Conservation (phyloP, 37 sponge, comb jelly and placozoan species). For the Corticium candelabrum region DNA sequence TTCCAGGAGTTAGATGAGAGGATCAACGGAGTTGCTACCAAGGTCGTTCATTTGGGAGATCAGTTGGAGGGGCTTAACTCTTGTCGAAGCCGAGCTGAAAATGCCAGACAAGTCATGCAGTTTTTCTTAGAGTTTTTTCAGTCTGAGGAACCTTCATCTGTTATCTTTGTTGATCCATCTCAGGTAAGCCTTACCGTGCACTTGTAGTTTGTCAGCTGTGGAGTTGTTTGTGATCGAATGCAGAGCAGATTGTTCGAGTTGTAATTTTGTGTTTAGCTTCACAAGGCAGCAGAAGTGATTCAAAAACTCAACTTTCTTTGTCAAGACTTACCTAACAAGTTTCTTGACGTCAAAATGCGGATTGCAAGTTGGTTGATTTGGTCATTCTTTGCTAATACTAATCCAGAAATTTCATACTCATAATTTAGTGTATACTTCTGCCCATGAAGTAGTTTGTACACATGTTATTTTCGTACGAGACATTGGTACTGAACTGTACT, state of each 20-base stretch:
- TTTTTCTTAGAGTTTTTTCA: conserved; percentile 42
- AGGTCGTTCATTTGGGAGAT: conserved; percentile 93
- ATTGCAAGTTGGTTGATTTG: neutral
- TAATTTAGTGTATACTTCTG: too few relatives aligned
- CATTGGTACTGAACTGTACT: too few relatives aligned
- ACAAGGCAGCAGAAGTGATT: conserved; percentile 67
- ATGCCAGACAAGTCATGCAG: conserved; percentile 56
- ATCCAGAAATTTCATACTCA: too few relatives aligned
- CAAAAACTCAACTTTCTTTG: conserved; percentile 47
- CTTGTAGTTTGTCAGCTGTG: neutral
- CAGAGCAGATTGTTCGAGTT: neutral
- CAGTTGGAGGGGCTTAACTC: conserved; percentile 84
- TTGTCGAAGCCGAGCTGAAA: conserved; percentile 32
- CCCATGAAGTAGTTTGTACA: too few relatives aligned
- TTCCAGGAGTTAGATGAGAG: conserved; percentile 70
- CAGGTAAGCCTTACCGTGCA: conserved; percentile 15
- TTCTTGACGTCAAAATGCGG: neutral
- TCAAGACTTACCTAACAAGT: conserved; percentile 9
- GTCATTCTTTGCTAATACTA: too few relatives aligned
- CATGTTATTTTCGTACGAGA: too few relatives aligned
- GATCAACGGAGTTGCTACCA: conserved; percentile 68
- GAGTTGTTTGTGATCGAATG: neutral
- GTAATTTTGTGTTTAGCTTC: conserved; percentile 25
- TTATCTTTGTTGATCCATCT: conserved; percentile 48
- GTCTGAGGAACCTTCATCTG: conserved; percentile 11